Conservation (phyloP, 2,888 invertebrate genomes). For the Cremastinae sp. region DNA sequence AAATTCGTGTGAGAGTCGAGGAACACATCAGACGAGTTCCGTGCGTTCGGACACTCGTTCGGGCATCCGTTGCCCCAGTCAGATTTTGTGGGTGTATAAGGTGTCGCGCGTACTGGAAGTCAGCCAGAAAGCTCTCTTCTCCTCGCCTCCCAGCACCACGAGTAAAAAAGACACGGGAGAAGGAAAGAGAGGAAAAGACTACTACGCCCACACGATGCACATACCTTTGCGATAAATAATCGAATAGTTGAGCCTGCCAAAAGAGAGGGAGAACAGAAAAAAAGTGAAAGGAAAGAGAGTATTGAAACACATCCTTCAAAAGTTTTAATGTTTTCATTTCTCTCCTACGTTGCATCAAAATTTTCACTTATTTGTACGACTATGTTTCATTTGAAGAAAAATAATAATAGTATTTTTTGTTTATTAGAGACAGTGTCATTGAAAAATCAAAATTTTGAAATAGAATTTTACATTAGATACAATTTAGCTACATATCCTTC, state of each 20-base stretch:
- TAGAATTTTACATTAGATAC: too few species aligned
- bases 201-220: conserved; percentile 76
- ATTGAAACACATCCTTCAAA: neutral
- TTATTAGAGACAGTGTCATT: too few species aligned
- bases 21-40: conserved; percentile 64
- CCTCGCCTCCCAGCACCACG: conserved; percentile 38
- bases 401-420: too few species aligned
- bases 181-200: conserved; percentile 40
- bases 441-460: too few species aligned
- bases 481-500: too few species aligned
- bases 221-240: conserved; percentile 80
- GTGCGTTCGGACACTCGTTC: conserved; percentile 52
- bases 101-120: conserved; percentile 76
- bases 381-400: too few species aligned
- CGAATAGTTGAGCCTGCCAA: conserved; percentile 66
- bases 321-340: too few species aligned
- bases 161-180: conserved; percentile 51
- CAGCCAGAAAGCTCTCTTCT: conserved; percentile 70
- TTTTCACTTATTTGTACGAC: too few species aligned
- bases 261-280: conserved; percentile 24
- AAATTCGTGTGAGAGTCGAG: conserved; percentile 57
- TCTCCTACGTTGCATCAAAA: too few species aligned
- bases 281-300: neutral
- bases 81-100: conserved; percentile 74
- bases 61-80: conserved; percentile 65